phyloP scores from a whole-genome alignment of 2,797 vertebrate genomes.

The Parambassis ranga region DNA sequence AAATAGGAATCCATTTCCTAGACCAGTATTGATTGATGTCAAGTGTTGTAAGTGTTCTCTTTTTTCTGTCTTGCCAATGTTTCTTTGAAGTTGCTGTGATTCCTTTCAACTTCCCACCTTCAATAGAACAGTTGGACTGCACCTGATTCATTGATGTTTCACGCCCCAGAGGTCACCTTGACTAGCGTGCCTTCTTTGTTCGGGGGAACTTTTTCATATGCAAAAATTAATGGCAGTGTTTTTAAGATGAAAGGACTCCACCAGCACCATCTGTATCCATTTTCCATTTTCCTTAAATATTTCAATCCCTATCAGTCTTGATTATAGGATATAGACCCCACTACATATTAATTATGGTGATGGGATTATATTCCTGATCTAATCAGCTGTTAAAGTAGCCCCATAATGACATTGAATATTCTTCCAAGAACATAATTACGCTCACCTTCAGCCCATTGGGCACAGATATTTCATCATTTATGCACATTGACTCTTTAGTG shows the following conservation, averaged over 20 bases:
- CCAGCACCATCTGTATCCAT: conserved; percentile 31
- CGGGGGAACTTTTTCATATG: conserved; percentile 53
- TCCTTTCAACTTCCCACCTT: conserved; percentile 49
- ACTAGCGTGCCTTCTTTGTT: conserved; percentile 31
- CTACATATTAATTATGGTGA: conserved; percentile 19
- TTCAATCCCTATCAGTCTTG: conserved; percentile 14
- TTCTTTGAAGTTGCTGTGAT: conserved; percentile 60
- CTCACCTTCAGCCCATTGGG: conserved; percentile 30
- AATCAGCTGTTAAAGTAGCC: conserved; percentile 59
- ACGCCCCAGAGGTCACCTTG: conserved; percentile 58
- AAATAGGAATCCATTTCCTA: conserved; percentile 47
- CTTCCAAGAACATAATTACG: conserved; percentile 57
- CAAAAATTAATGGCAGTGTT: conserved; percentile 48
- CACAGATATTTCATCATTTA: conserved; percentile 53
- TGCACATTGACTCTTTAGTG: conserved; percentile 12
- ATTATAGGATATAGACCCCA: conserved; percentile 12
- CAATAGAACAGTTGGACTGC: conserved; percentile 55
- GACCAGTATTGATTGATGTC: conserved; percentile 64
- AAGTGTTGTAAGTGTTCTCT: conserved; percentile 52
- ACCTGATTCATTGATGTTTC: conserved; percentile 71
- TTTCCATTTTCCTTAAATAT: conserved; percentile 4
- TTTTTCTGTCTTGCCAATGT: conserved; percentile 42
- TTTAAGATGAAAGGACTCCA: conserved; percentile 44
- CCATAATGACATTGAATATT: conserved; percentile 37
- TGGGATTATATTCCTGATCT: conserved; percentile 38